phyloP scores from a whole-genome alignment of 2,888 invertebrate species.

The Rhingia rostrata region DNA sequence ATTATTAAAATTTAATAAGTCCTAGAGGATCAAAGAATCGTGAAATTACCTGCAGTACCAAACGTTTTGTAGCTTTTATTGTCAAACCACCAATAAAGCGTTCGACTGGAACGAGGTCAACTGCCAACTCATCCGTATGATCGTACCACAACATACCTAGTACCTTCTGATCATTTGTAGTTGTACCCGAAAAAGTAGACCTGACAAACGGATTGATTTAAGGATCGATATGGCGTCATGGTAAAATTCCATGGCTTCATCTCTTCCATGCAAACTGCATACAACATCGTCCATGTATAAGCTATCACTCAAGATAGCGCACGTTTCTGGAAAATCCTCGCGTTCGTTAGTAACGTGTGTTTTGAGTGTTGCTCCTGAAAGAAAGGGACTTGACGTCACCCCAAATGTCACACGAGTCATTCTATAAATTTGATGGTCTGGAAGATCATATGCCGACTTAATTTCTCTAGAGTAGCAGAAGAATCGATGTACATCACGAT shows the following conservation, averaged over 20 bases:
- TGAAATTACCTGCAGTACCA: conserved; percentile 25
- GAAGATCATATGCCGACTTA: background rate
- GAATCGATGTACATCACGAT: conserved; percentile 32
- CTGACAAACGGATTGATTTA: background rate
- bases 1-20: conserved; percentile 1
- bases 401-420: conserved; percentile 30
- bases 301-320: background rate
- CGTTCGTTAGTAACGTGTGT: background rate
- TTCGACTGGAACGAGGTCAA: conserved; percentile 18
- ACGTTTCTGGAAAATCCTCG: background rate
- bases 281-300: conserved; percentile 32
- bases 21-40: conserved; percentile 22
- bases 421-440: conserved; percentile 3
- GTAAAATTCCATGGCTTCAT: conserved; percentile 5
- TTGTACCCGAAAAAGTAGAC: background rate
- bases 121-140: conserved; percentile 29
- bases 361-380: conserved; percentile 20
- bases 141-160: conserved; percentile 23
- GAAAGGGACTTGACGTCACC: conserved; percentile 25
- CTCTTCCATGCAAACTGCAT: background rate
- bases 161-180: conserved; percentile 4
- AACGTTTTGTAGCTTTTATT: conserved; percentile 17
- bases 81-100: background rate
- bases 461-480: conserved; percentile 23
- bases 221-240: conserved; percentile 6